Evolutionary conservation across 2,113 vertebrate species (phyloP), one percentile per base, ranked within the genome.

Genomic region (Elephas maximus): DNA sequence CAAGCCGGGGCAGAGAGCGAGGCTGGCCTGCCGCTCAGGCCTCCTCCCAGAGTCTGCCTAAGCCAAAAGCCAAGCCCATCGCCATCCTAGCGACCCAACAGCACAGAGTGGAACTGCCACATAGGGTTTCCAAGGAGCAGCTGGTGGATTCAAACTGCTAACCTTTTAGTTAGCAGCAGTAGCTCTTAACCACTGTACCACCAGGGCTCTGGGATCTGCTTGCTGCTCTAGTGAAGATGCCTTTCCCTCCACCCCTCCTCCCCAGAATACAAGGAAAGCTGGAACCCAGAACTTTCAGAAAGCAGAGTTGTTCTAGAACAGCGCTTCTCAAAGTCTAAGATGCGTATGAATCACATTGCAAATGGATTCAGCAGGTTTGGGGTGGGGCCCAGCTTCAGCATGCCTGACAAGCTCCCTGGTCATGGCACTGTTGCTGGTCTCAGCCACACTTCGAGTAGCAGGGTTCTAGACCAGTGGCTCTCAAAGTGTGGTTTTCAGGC

Each of bases 281-380:
- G 77, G 78, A 84, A 15, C 33, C 41, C 33, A 24, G 51, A 17
- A 17, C 30, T 69, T 63, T 30, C 51, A 7, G 41, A 41, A 41
- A 53, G 51, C 87, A 71, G 77, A 14, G 51, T 7, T 23, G 28
- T 51, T 67, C 76, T 62, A 18, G 6, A 21, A 6, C 1, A 5
- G 41, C 41, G 41, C 73, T 37, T 51, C 17, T 20, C 15, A 33
- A 10, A 76, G 15, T 5, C 76, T 21, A 1, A 0, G 0, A 0
- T 23, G 28, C 28, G 1, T 3, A 1, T 1, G 57, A 79, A n/a
- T 71, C 30, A 11, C 6, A 0, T 5, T 11, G 44, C 80, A 63
- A 82, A 33, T 67, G 73, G 30, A 0, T 6, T 37, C 76, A 7
- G 51, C 51, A 33, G 33, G 14, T 53, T 44, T 14, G 21, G 74